Evolutionary conservation across 53 echinoderm and acorn worm genomes (phyloP).

Genomic region (Echinarachnius parma): DNA sequence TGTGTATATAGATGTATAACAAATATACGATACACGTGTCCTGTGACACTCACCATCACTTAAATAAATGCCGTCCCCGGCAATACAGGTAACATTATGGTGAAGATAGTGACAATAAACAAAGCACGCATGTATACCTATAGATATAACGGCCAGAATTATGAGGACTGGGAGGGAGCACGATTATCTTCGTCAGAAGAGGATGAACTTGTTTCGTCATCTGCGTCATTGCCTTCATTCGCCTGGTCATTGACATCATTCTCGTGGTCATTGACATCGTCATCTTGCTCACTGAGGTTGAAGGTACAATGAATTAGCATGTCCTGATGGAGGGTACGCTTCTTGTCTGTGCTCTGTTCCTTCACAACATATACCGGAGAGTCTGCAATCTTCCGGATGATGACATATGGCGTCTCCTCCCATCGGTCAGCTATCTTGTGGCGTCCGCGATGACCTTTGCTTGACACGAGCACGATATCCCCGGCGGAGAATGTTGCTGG

Average conservation of each 20-base stretch:
- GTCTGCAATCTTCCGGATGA: background rate
- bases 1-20: too few species aligned
- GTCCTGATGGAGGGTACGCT: slow-evolving; percentile 10
- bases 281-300: background rate
- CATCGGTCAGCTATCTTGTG: slow-evolving; percentile 37
- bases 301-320: slow-evolving; percentile 20
- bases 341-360: background rate
- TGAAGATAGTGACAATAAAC: background rate
- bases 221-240: background rate
- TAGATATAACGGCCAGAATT: background rate
- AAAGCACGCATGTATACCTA: background rate
- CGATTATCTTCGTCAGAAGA: background rate
- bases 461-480: slow-evolving; percentile 15
- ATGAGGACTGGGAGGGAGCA: background rate
- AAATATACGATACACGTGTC: background rate
- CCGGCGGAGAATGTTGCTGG: background rate
- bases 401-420: slow-evolving; percentile 21
- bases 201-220: background rate
- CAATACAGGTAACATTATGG: background rate
- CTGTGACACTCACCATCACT: background rate
- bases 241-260: background rate
- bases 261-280: background rate
- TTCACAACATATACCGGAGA: slow-evolving; percentile 18
- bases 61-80: background rate
- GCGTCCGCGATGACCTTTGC: slow-evolving; percentile 11